Percentiles rank a stretch among this genome's conserved stretches.
phyloP scores from a whole-genome alignment of 2,888 invertebrate species.

The Abrostola triplasia region DNA sequence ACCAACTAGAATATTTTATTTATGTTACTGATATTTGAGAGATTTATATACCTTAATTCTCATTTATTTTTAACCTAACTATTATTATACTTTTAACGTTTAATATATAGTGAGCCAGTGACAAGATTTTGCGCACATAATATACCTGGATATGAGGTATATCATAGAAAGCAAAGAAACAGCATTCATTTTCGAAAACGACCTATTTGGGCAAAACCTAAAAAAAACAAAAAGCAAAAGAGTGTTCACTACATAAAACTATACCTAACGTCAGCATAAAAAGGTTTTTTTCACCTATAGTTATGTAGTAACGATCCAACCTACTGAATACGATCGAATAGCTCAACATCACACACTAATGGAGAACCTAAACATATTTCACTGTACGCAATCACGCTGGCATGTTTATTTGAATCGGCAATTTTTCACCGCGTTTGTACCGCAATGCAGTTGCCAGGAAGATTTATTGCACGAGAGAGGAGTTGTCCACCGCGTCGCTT shows the following conservation, averaged over 20 bases:
- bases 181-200: too few relatives aligned
- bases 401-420: conserved; percentile 82
- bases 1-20: conserved; percentile 28
- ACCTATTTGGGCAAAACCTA: too few relatives aligned
- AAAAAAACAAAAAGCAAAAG: too few relatives aligned
- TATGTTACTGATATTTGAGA: too few relatives aligned
- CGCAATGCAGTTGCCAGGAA: conserved; percentile 80
- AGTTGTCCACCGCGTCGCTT: conserved; percentile 70
- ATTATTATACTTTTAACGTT: too few relatives aligned
- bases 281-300: not conserved
- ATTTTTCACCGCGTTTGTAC: conserved; percentile 79
- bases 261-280: not conserved
- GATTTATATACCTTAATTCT: too few relatives aligned
- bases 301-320: conserved; percentile 32
- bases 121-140: too few relatives aligned
- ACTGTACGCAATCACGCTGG: conserved; percentile 67
- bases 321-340: conserved; percentile 48
- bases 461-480: conserved; percentile 77
- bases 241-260: not conserved
- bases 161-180: too few relatives aligned
- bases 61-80: too few relatives aligned
- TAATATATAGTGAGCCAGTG: too few relatives aligned
- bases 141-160: too few relatives aligned
- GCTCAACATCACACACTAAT: conserved; percentile 39
- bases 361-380: conserved; percentile 42